Percentiles rank a stretch among this genome's conserved stretches.
These are phyloP conservation scores for Origma solitaria DNA, from an alignment of 2,113 vertebrate species.

Conservation along the genomic window DNA sequence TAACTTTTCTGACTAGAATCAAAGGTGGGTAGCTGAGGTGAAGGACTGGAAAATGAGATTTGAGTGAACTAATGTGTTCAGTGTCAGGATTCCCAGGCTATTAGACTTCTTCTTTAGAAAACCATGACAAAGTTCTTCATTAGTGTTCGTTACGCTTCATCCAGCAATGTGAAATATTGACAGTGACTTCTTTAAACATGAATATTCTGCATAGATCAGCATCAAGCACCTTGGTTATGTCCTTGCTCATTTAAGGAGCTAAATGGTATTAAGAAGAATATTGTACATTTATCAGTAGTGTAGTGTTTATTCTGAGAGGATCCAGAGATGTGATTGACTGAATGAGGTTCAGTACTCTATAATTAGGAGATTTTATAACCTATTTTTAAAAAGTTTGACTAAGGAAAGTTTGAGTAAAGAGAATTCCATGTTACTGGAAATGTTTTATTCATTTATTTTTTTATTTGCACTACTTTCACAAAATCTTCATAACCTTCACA, in stretches of 20 bases:
- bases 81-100: constrained; percentile 17
- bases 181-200: constrained; percentile 22
- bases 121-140: constrained; percentile 28
- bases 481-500: constrained; percentile 53
- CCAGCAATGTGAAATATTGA: constrained; percentile 41
- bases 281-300: background rate
- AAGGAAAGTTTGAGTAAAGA: constrained; percentile 36
- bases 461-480: constrained; percentile 46
- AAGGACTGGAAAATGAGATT: background rate
- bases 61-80: constrained; percentile 5
- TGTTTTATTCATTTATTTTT: constrained; percentile 52
- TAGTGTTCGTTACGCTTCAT: constrained; percentile 12
- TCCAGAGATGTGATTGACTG: constrained; percentile 30
- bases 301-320: constrained; percentile 35
- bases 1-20: background rate
- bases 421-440: constrained; percentile 51
- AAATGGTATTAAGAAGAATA: constrained; percentile 29
- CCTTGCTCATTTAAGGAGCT: background rate
- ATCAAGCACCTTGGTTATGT: constrained; percentile 17
- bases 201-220: constrained; percentile 40
- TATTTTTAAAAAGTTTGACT: constrained; percentile 50
- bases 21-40: background rate
- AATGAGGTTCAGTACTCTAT: constrained; percentile 50
- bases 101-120: background rate
- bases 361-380: constrained; percentile 45